Conservation (phyloP, 2,888 invertebrate species). For the Timandra comae region DNA sequence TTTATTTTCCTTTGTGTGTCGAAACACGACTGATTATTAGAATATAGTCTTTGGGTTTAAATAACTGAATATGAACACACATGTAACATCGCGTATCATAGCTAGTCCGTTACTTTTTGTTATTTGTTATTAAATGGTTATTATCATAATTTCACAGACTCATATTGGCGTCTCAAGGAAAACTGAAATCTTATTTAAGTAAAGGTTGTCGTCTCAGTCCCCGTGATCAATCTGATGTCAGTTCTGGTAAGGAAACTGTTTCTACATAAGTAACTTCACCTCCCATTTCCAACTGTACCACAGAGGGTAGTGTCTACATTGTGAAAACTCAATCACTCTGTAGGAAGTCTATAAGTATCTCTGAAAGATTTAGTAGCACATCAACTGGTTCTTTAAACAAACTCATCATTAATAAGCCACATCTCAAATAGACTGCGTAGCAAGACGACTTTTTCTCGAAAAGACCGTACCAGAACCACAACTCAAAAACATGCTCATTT, state of each 20-base stretch:
- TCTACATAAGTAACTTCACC: too few relatives aligned
- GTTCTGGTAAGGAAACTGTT: slow-evolving; percentile 79
- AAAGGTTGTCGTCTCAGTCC: slow-evolving; percentile 86
- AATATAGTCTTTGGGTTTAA: not conserved
- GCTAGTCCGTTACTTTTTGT: too few relatives aligned
- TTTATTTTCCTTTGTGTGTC: too few relatives aligned
- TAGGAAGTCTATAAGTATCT: too few relatives aligned
- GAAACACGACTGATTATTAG: too few relatives aligned
- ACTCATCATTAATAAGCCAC: not conserved
- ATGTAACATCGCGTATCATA: too few relatives aligned
- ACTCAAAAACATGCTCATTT: not conserved
- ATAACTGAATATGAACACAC: slow-evolving; percentile 3
- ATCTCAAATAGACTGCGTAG: not conserved
- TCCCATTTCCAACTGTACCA: too few relatives aligned
- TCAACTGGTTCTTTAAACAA: not conserved
- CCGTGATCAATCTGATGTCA: slow-evolving; percentile 84
- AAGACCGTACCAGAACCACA: too few relatives aligned
- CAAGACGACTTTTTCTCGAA: not conserved
- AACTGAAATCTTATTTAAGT: slow-evolving; percentile 83
- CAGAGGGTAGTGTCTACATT: too few relatives aligned
- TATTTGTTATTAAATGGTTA: slow-evolving; percentile 1
- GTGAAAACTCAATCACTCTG: too few relatives aligned
- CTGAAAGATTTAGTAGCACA: not conserved
- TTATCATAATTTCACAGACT: slow-evolving; percentile 67
- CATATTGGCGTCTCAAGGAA: slow-evolving; percentile 91